Conservation (phyloP, 2,888 invertebrate genomes). For the Leptinotarsa rubiginosa region DNA sequence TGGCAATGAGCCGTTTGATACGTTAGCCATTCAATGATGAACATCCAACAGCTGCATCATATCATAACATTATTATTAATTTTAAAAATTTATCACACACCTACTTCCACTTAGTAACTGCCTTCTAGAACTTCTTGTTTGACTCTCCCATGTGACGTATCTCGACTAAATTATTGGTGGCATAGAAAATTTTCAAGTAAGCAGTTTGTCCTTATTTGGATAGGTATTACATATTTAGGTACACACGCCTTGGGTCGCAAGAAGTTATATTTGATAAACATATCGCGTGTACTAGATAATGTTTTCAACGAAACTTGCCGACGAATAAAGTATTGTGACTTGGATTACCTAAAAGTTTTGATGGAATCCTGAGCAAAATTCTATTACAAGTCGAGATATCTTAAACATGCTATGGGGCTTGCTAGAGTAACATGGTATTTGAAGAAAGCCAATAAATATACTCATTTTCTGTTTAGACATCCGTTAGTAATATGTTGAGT, state of each 20-base stretch:
- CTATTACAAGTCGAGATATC: too few species aligned
- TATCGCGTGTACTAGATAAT: constrained; percentile 21
- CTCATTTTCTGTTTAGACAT: too few species aligned
- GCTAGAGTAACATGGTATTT: too few species aligned
- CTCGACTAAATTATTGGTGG: constrained; percentile 17
- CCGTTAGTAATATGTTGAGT: too few species aligned
- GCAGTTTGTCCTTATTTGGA: constrained; percentile 25
- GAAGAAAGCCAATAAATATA: too few species aligned
- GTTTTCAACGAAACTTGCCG: constrained; percentile 3
- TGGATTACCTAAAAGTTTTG: constrained; percentile 18
- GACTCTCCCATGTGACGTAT: constrained; percentile 26
- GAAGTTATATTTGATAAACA: constrained; percentile 28
- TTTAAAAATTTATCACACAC: constrained; percentile 9
- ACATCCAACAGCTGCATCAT: constrained; percentile 1
- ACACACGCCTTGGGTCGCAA: constrained; percentile 22
- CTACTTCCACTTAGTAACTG: constrained; percentile 11
- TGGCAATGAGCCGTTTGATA: neutral
- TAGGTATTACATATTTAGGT: constrained; percentile 24
- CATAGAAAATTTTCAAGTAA: constrained; percentile 22
- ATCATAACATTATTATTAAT: neutral
- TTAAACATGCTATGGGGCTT: too few species aligned
- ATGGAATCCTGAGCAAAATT: neutral
- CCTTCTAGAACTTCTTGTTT: constrained; percentile 3
- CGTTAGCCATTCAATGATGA: neutral
- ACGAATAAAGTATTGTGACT: neutral